Evolutionary conservation across 2,113 vertebrate species (phyloP), one percentile per base, ranked within the genome.

Genomic region (Felis catus): DNA sequence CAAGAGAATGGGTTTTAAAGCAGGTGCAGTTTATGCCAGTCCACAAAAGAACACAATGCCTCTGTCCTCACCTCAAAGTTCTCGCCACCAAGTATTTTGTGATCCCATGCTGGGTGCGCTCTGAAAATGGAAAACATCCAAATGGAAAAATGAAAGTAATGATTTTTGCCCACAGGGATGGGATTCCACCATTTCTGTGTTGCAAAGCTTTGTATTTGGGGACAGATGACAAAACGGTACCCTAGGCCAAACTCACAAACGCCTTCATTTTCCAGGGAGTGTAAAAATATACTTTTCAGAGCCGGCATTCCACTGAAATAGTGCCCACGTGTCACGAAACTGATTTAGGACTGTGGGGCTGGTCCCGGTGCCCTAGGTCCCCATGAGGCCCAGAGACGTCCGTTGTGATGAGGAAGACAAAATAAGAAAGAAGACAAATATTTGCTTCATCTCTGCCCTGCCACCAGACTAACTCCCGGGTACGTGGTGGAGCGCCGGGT

Each of bases 121-220:
- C 89, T 89, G 80, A 95, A 97, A 97, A 97, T 96, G 97, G 95
- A 98, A 98, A 96, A 97, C 80, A 94, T 97, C 95, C 97, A 97
- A 97, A 96, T 88, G 83, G 89, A 95, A 98, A 97, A 98, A 96
- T 3, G 23, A 92, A 97, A 96, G 90, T 97, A 97, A 97, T 96
- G 98, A 97, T 96, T 97, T 97, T 97, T 97, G 97, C 96, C 96
- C 96, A 98, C 55, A 96, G 97, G 94, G 97, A 96, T 95, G 83
- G 85, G 95, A 97, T 95, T 91, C 96, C 66, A 97, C 95, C 92
- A 97, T 96, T 97, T 97, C 84, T 97, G 88, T 93, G 90, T 97
- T 92, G 90, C 80, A 92, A 96, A 97, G 81, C 87, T 96, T 97
- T 96, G 91, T 97, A 97, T 96, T 97, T 80, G 92, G 66, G 65